Base-by-base conservation (phyloP, 2,888 invertebrate genomes). In the Lordiphosa andalusiaca region DNA sequence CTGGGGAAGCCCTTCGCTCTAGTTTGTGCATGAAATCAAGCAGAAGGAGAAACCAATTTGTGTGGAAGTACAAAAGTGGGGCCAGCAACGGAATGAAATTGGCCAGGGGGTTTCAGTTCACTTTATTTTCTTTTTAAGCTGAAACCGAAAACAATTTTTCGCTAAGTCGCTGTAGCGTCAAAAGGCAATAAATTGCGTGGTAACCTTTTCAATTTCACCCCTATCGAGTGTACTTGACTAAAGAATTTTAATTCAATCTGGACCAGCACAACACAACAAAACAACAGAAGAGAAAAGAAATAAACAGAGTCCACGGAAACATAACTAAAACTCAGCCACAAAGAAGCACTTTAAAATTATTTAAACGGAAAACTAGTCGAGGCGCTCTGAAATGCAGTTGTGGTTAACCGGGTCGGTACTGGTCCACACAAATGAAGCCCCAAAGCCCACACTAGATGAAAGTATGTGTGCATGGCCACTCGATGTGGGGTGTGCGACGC, bases 1-100 rank as follows among this genome's bases (percentile, higher is more conserved):
- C 81, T 80, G 67, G 36, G 51, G 62, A 59, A 71, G 54, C 65
- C 60, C 73, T 60, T 69, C 30, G 30, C 67, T 73, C 44, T 62
- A 73, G 76, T 60, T 71, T 76, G 77, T 71, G 81, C 77, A 81
- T 68, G 77, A 81, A 77, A 76, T 77, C 77, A 77, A 77, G 77
- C 77, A 81, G 77, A 77, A 76, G 63, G 74, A 60, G 80, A 81
- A 77, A 81, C 66, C 81, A 77, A 77, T 77, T 81, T 77, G 71
- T 71, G 81, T 68, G 66, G 67, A 77, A 77, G 69, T 57, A 70
- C 63, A 73, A 71, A 68, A 40, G 38, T 40, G 12, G 19, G 25
- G 25, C 36, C 55, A 38, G 47, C 35, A 30, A 54, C 39, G 71
- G 73, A 69, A 67, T 69, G 50, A 73, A 77, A 77, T 81, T 81